A percentile compares a stretch with the other conserved stretches of the same genome.
These are phyloP conservation scores for Stegostoma tigrinum DNA, from an alignment of 2,113 vertebrate species.

Conservation along the genomic window DNA sequence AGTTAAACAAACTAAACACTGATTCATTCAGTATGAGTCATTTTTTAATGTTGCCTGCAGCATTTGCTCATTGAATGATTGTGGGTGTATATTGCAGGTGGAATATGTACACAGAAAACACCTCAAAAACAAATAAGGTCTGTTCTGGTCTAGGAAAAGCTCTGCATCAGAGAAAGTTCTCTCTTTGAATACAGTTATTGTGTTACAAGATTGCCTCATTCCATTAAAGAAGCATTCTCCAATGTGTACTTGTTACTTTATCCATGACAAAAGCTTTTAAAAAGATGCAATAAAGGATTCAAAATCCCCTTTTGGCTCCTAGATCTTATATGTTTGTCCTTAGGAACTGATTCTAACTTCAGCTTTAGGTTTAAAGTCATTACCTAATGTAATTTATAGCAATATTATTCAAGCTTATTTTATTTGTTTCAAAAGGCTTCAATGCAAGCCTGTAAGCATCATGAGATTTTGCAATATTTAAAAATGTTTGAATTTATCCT, in stretches of 20 bases:
- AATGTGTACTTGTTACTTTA: constrained; percentile 8
- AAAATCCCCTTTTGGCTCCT: background rate
- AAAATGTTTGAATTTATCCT: background rate
- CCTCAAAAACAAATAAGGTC: constrained; percentile 52
- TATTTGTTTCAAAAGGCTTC: background rate
- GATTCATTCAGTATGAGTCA: constrained; percentile 46
- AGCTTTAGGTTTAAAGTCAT: background rate
- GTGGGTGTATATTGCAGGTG: constrained; percentile 52
- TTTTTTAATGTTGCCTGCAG: constrained; percentile 46
- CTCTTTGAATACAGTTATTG: constrained; percentile 3
- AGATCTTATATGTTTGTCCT: background rate
- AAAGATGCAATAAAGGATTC: background rate
- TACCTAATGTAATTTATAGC: background rate
- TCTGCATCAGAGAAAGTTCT: background rate
- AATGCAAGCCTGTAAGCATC: background rate
- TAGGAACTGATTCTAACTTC: background rate
- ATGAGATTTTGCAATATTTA: background rate
- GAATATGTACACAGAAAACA: constrained; percentile 50
- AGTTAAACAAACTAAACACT: constrained; percentile 43
- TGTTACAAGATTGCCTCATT: background rate
- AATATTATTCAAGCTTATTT: background rate
- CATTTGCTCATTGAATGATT: constrained; percentile 52
- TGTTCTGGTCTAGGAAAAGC: constrained; percentile 36
- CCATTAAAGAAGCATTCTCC: background rate
- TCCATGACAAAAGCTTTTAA: background rate